A percentile compares a stretch with the other conserved stretches of the same genome.
These are phyloP conservation scores for Leptothorax acervorum DNA, from an alignment of 2,888 invertebrate genomes.

Conservation along the genomic window DNA sequence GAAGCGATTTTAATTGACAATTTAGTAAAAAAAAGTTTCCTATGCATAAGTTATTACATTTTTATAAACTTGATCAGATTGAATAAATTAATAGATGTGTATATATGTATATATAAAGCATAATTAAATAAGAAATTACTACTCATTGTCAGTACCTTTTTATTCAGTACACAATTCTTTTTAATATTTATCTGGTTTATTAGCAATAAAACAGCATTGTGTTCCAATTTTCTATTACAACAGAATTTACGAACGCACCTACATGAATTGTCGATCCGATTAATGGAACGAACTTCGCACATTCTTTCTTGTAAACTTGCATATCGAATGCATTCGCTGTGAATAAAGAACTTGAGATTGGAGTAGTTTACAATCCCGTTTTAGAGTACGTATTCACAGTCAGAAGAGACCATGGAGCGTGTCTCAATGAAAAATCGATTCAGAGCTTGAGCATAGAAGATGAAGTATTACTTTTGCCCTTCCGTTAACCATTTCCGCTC, in stretches of 20 bases:
- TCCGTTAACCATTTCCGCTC: neutral
- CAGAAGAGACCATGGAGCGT: constrained; percentile 90
- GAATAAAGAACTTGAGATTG: constrained; percentile 88
- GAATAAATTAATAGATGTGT: no score
- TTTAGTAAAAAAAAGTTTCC: constrained; percentile 88
- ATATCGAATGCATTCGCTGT: constrained; percentile 90
- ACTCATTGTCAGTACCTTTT: no score
- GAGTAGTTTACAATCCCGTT: constrained; percentile 92
- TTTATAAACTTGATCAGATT: no score
- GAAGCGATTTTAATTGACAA: constrained; percentile 90
- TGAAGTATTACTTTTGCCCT: constrained; percentile 69
- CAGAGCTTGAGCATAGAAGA: constrained; percentile 87
- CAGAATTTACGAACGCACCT: constrained; percentile 90
- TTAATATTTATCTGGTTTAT: constrained; percentile 88
- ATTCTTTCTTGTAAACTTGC: constrained; percentile 89
- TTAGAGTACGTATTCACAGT: constrained; percentile 91
- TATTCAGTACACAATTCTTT: neutral
- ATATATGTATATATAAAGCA: no score
- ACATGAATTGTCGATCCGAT: constrained; percentile 96
- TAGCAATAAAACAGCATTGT: constrained; percentile 90
- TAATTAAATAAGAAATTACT: no score
- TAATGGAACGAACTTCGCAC: constrained; percentile 95
- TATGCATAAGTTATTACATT: constrained; percentile 85
- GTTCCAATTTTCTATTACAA: constrained; percentile 85
- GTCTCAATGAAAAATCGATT: constrained; percentile 87